Base-by-base conservation (phyloP, 30 jellyfish, hydroid and myxozoan genomes). In the Pelagia noctiluca region DNA sequence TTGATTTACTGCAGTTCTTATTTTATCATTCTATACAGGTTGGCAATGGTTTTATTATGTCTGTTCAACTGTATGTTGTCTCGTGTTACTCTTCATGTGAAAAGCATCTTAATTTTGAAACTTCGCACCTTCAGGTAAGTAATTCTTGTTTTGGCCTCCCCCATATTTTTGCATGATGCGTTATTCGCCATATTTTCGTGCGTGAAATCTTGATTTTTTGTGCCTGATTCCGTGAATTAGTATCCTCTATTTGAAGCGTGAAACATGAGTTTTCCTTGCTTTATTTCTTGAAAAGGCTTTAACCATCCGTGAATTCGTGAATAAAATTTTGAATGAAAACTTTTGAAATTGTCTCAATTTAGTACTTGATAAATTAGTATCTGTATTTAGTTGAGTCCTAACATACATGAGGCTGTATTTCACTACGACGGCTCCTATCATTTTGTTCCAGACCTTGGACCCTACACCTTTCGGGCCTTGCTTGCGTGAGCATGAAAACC, bases 401-500 rank as follows among this genome's bases (percentile, higher is more conserved):
- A 42, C 57, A 42, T 16, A 42, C 57, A 42, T 16, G 57, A 42
- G 57, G 8, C 57, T 42, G 12, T 16, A 42, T 42, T 42, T 42
- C 57, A 42, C 8, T 42, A 16, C 57, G 57, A 42, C 16, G 57
- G 57, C 12, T 42, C 16, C 16, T 42, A 42, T 42, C 57, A 42
- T 42, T 42, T 42, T 42, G 57, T 42, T 42, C 57, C 57, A 42
- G 57, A 42, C 57, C 57, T 42, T 16, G 16, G 57, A 42, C 16
- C 16, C 12, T 16, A 16, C 57, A 42, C 57, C 57, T 42, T 42
- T 42, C 16, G 57, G 8, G 57, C 57, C 57, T 38, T 71, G 42
- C 31, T 71, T 68, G 81, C 81, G 81, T 68, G 81, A 32, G 38
- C 81, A 63, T 68, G 81, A 68, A 68, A 68, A 68, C 37, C 81